Evolutionary conservation across 1,140 invertebrate genomes (phyloP).

Genomic region (Coenobita brevimanus): DNA sequence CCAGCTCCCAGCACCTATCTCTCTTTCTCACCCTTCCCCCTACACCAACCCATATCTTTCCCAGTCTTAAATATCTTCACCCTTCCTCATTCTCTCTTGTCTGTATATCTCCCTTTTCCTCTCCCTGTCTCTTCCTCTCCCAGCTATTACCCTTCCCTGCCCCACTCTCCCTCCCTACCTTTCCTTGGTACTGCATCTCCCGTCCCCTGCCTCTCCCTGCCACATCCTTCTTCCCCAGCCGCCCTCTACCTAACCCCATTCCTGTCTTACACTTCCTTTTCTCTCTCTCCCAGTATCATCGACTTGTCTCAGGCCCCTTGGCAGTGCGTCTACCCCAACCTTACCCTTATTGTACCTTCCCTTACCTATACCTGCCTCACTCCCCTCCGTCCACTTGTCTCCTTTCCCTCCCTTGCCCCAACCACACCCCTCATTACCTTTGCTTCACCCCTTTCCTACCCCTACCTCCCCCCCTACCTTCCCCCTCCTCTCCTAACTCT

Average conservation of each 20-base stretch:
- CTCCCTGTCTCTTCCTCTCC: not conserved
- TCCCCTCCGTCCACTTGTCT: not conserved
- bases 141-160: not conserved
- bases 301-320: too few species aligned
- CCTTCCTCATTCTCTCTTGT: slow-evolving; percentile 13
- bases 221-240: not conserved
- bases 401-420: not conserved
- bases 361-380: not conserved
- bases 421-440: too few species aligned
- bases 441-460: slow-evolving; percentile 1
- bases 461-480: not conserved
- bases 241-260: not conserved
- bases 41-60: too few species aligned
- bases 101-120: not conserved
- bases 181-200: not conserved
- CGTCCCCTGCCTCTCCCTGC: not conserved
- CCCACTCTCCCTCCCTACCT: not conserved
- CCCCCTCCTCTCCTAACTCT: not conserved
- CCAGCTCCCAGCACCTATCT: too few species aligned
- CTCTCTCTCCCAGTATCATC: not conserved
- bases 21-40: too few species aligned
- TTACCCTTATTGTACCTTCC: too few species aligned
- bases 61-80: not conserved
- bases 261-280: too few species aligned
- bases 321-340: too few species aligned